Conservation (phyloP, 2,797 vertebrate species). For the Pagetopsis macropterus region DNA sequence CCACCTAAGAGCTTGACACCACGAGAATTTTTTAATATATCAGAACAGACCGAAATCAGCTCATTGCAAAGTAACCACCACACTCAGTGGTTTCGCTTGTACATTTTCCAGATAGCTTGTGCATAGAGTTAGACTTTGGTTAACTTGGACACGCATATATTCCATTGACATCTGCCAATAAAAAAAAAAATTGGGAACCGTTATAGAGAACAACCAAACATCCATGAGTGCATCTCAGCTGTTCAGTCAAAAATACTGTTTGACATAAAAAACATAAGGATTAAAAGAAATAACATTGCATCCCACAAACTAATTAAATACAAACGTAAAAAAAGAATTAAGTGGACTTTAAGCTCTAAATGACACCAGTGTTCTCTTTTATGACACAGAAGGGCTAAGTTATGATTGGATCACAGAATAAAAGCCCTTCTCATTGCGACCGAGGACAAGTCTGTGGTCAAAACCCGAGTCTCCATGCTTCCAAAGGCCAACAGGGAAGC, state of each 20-base stretch:
- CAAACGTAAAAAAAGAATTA: constrained; percentile 6
- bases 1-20: too few relatives aligned
- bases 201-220: background rate
- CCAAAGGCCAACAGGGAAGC: constrained; percentile 32
- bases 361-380: constrained; percentile 11
- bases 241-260: background rate
- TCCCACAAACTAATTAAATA: background rate
- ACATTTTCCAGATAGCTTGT: background rate
- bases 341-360: constrained; percentile 2
- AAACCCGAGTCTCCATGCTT: constrained; percentile 43
- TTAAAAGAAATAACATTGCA: background rate
- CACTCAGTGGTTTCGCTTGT: background rate
- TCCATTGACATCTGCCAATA: constrained; percentile 1
- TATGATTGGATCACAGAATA: constrained; percentile 37
- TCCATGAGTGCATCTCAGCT: background rate
- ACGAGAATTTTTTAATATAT: background rate
- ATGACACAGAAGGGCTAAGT: constrained; percentile 21
- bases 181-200: constrained; percentile 1
- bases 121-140: background rate
- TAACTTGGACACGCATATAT: background rate
- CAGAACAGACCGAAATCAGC: background rate
- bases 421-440: constrained; percentile 51
- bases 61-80: background rate
- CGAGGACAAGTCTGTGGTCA: constrained; percentile 51
- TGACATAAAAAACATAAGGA: background rate